Evolutionary conservation across 2,113 vertebrate species (phyloP).

Genomic region (Grammomys surdaster): DNA sequence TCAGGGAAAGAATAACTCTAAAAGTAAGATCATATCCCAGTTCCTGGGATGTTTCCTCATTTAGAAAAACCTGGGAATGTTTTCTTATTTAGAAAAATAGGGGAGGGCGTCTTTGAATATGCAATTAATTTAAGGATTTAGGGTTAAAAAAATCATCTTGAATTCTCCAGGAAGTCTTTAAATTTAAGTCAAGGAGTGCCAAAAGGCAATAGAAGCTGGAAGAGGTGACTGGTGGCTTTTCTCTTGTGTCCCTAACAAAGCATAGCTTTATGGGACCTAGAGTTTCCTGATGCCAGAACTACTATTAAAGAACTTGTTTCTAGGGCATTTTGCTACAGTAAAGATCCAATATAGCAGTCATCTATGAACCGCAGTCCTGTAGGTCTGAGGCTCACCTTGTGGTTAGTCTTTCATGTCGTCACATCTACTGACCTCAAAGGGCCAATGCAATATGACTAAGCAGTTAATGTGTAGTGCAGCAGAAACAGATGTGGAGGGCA

Average conservation of each 20-base stretch:
- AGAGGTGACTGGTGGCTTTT: not conserved
- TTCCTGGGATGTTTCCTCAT: not conserved
- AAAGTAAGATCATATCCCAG: too few relatives aligned
- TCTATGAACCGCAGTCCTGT: not conserved
- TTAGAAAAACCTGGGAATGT: not conserved
- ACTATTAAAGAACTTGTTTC: not conserved
- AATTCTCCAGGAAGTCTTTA: not conserved
- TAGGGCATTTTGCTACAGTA: not conserved
- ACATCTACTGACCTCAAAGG: not conserved
- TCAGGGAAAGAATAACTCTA: not conserved
- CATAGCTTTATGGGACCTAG: not conserved
- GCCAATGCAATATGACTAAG: not conserved
- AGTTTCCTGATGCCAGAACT: not conserved
- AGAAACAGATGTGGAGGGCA: not conserved
- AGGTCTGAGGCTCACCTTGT: not conserved
- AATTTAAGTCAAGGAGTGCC: not conserved
- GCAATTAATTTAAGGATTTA: not conserved
- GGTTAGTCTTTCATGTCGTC: not conserved
- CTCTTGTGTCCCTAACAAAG: rapidly evolving
- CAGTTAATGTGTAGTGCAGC: not conserved
- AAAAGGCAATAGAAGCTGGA: not conserved
- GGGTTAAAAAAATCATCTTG: not conserved
- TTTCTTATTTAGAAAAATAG: not conserved
- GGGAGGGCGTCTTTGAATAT: not conserved
- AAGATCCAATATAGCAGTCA: not conserved